phyloP scores from a whole-genome alignment of 2,113 vertebrate genomes.

The Argyrosomus japonicus region DNA sequence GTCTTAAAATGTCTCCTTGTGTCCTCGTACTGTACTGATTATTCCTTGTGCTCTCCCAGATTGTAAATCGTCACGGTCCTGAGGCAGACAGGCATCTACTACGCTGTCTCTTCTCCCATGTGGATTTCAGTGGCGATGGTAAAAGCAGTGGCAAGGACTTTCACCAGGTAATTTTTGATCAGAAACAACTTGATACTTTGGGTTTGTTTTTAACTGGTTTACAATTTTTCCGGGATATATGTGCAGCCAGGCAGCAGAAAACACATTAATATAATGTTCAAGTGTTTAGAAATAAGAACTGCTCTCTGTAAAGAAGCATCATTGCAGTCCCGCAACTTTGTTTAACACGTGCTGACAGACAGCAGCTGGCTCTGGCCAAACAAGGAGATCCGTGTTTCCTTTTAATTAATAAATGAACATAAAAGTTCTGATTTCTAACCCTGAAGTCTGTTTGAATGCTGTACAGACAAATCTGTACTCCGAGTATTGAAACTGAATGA shows the following conservation, averaged over 20 bases:
- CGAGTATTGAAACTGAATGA: too few species aligned
- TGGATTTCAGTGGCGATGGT: constrained; percentile 99
- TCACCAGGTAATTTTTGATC: constrained; percentile 92
- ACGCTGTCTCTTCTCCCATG: constrained; percentile 99
- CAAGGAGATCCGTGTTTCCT: too few species aligned
- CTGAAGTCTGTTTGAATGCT: too few species aligned
- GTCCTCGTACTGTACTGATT: neutral
- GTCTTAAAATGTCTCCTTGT: neutral
- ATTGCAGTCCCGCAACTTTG: neutral
- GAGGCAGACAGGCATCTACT: constrained; percentile 99
- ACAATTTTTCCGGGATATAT: neutral
- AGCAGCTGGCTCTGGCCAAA: too few species aligned
- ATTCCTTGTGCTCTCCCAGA: constrained; percentile 81
- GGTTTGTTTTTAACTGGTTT: neutral
- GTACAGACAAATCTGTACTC: too few species aligned
- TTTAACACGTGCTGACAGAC: neutral
- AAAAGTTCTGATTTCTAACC: too few species aligned
- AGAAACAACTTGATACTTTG: neutral
- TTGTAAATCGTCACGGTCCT: constrained; percentile 99
- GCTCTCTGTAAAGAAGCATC: neutral
- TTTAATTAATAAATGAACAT: too few species aligned
- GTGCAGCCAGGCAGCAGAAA: neutral
- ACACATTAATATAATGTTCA: neutral
- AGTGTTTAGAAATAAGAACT: neutral
- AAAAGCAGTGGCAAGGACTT: constrained; percentile 99